Base-by-base conservation (phyloP, 2,113 vertebrate genomes). In the Cairina moschata region DNA sequence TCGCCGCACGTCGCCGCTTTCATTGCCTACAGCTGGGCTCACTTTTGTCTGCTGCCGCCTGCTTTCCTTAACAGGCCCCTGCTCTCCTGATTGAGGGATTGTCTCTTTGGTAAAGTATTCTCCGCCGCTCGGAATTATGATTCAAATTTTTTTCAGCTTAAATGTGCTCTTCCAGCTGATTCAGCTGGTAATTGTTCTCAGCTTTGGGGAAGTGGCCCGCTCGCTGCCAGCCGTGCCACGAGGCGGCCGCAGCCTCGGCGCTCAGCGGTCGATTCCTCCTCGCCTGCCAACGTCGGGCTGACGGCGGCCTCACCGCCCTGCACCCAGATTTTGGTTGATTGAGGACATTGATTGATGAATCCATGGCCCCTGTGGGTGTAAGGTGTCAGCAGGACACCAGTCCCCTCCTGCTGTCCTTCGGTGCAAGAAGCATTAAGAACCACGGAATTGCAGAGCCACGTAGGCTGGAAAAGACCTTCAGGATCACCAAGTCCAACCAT, bases 71-170 rank as follows among this genome's bases (percentile, higher is more conserved):
- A 46, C 92, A 83, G 94, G 86, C 81, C 94, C 56, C 91, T 79
- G 86, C 93, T 95, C 93, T 94, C 93, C 93, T 96, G 95, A 97
- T 97, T 97, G 95, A 97, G 93, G 95, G 81, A 96, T 95, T 96
- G 95, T 96, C 94, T 96, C 91, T 87, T 93, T 0, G 80, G 60
- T 56, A 72, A 88, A 94, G 91, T 69, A 94, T 95, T 95, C 91
- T 95, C 92, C 84, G 28, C 91, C 80, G 93, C 89, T 82, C 2
- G 3, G 96, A 92, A 97, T 97, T 96, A 95, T 95, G 93, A 96
- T 97, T 97, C 94, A 96, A 87, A 97, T 97, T 32, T 72, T 72
- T 52, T 58, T 87, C 74, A 31, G 48, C 67, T 92, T 82, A 18
- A 85, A 79, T 76, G 81, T 36, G 77, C 81, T 92, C 93, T 79